Evolutionary conservation across 2,113 vertebrate genomes (phyloP).

Genomic region (Dascyllus trimaculatus): DNA sequence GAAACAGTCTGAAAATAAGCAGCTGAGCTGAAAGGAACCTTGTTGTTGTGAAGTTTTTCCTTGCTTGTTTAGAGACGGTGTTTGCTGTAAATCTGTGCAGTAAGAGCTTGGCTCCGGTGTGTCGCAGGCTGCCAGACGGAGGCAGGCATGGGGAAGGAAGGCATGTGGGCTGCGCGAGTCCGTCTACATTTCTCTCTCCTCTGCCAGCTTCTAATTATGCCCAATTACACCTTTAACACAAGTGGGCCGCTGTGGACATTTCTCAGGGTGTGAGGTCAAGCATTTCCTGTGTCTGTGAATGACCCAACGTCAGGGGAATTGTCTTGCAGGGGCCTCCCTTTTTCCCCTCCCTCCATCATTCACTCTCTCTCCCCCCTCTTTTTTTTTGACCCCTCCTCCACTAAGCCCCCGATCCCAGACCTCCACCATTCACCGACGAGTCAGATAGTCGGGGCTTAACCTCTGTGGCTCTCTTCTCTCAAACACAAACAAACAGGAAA

Average conservation of each 20-base stretch:
- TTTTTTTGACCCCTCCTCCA: slow-evolving; percentile 69
- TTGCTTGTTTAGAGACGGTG: slow-evolving; percentile 63
- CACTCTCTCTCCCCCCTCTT: slow-evolving; percentile 57
- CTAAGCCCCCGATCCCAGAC: slow-evolving; percentile 63
- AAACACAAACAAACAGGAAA: slow-evolving; percentile 75
- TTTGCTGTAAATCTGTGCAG: slow-evolving; percentile 73
- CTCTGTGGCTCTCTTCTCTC: slow-evolving; percentile 63
- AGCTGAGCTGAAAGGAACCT: slow-evolving; percentile 66
- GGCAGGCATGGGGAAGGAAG: slow-evolving; percentile 62
- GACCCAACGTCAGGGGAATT: slow-evolving; percentile 78
- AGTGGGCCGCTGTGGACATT: slow-evolving; percentile 82
- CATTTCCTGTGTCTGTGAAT: slow-evolving; percentile 85
- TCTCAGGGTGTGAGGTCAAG: slow-evolving; percentile 85
- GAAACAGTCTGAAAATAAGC: slow-evolving; percentile 26
- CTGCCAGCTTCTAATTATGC: slow-evolving; percentile 83
- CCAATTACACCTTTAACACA: slow-evolving; percentile 87
- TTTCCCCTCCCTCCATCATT: slow-evolving; percentile 67
- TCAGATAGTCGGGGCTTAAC: slow-evolving; percentile 73
- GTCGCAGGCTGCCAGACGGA: slow-evolving; percentile 62
- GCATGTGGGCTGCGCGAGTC: slow-evolving; percentile 64
- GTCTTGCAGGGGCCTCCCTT: slow-evolving; percentile 69
- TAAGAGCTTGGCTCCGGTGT: slow-evolving; percentile 65
- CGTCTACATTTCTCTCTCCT: slow-evolving; percentile 68
- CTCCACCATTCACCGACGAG: slow-evolving; percentile 69
- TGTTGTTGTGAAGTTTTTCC: slow-evolving; percentile 63